phyloP scores from a whole-genome alignment of 1,140 invertebrate genomes.

The Metopolophium dirhodum region DNA sequence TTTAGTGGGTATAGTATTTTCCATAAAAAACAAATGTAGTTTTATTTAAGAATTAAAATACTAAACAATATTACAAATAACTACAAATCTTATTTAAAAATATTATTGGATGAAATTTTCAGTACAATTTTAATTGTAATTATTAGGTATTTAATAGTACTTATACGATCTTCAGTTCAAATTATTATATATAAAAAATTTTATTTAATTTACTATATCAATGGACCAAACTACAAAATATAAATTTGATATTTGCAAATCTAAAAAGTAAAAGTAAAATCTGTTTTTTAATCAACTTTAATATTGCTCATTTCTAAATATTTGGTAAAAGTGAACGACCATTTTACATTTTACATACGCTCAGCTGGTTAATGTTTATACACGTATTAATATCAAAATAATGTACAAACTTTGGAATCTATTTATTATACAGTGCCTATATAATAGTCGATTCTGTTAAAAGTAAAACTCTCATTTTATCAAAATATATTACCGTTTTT shows the following conservation, averaged over 20 bases:
- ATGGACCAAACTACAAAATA: not conserved
- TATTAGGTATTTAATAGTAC: not conserved
- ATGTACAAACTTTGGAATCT: not conserved
- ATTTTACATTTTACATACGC: not conserved
- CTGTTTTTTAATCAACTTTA: not conserved
- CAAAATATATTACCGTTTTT: not conserved
- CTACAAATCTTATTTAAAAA: not conserved
- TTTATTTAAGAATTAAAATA: too few species aligned
- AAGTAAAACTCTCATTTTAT: not conserved
- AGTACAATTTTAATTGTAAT: not conserved
- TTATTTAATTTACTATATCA: not conserved
- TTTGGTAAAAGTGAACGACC: not conserved
- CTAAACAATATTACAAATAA: too few species aligned
- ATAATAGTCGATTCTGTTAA: not conserved
- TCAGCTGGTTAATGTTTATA: not conserved
- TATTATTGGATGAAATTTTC: not conserved
- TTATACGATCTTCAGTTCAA: not conserved
- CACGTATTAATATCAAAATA: not conserved
- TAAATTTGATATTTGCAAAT: not conserved
- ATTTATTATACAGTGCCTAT: not conserved
- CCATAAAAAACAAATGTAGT: too few species aligned
- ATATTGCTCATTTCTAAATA: not conserved
- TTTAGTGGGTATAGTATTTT: too few species aligned
- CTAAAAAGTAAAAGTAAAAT: not conserved
- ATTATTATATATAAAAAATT: not conserved